Conservation (phyloP, 2,888 invertebrate genomes). For the Allacma fusca region DNA sequence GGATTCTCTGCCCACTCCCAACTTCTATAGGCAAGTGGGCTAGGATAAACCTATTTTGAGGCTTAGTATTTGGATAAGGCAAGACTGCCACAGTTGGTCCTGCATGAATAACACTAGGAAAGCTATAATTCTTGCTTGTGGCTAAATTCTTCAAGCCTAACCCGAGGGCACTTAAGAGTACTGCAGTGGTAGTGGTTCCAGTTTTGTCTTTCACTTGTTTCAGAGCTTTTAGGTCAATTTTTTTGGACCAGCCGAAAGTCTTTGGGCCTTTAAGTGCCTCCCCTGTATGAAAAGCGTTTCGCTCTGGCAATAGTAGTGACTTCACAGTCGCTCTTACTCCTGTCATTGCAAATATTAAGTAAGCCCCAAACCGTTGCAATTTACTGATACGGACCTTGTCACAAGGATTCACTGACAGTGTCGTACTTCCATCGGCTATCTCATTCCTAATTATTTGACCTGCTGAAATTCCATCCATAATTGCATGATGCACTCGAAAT, state of each 20-base stretch:
- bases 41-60: conserved; percentile 52
- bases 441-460: conserved; percentile 54
- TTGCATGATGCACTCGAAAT: conserved; percentile 56
- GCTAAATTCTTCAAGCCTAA: conserved; percentile 54
- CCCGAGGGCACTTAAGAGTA: conserved; percentile 47
- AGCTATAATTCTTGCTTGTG: conserved; percentile 47
- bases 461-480: conserved; percentile 58
- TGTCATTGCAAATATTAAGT: conserved; percentile 49
- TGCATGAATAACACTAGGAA: conserved; percentile 51
- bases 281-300: conserved; percentile 58
- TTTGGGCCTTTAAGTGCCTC: conserved; percentile 57
- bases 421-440: conserved; percentile 51
- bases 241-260: conserved; percentile 55
- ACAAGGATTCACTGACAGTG: conserved; percentile 53
- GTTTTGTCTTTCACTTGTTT: conserved; percentile 55
- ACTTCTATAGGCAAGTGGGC: conserved; percentile 18
- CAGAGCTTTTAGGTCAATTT: conserved; percentile 49
- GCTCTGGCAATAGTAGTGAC: conserved; percentile 54
- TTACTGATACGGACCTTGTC: conserved; percentile 42
- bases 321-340: conserved; percentile 55
- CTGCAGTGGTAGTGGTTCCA: conserved; percentile 51
- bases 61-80: conserved; percentile 57
- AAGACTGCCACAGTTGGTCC: conserved; percentile 59
- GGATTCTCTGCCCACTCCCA: background rate
- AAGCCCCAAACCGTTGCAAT: conserved; percentile 35